Conservation (phyloP, 1,140 invertebrate species). For the Diploscapter pachys region DNA sequence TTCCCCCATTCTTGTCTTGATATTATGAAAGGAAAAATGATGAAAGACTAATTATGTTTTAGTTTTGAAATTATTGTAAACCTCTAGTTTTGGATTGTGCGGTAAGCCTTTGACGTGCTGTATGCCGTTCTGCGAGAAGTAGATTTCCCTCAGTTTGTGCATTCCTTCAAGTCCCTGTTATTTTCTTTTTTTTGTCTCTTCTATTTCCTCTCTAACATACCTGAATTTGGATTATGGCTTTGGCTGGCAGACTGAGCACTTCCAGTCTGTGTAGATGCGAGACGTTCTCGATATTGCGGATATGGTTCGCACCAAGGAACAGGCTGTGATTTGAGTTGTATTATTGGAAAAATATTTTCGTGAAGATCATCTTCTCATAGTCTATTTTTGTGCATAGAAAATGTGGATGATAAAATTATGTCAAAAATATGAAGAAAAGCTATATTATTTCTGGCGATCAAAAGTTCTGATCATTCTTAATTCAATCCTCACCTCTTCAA, state of each 20-base stretch:
- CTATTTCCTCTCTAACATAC: slow-evolving; percentile 55
- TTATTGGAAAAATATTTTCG: no score
- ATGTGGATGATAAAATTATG: no score
- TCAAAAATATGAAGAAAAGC: no score
- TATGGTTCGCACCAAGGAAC: slow-evolving; percentile 91
- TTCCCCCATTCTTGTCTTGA: no score
- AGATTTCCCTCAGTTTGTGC: slow-evolving; percentile 77
- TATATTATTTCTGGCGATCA: no score
- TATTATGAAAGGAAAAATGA: no score
- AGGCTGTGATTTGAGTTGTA: slow-evolving; percentile 57
- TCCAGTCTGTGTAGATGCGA: slow-evolving; percentile 71
- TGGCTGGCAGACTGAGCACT: slow-evolving; percentile 78
- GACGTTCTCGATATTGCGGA: slow-evolving; percentile 65
- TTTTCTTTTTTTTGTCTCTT: slow-evolving; percentile 77
- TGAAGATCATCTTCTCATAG: no score
- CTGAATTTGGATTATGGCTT: slow-evolving; percentile 44
- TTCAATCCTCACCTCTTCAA: slow-evolving; percentile 64
- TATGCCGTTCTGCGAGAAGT: slow-evolving; percentile 90
- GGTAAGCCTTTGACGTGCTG: slow-evolving; percentile 70
- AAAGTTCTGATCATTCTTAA: no score
- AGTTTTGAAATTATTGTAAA: no score
- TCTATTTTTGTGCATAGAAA: no score
- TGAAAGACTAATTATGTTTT: no score
- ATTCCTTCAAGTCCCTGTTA: slow-evolving; percentile 67
- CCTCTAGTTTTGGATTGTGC: slow-evolving; percentile 39